Base-by-base conservation (phyloP, 2,888 invertebrate genomes). In the Volucella inflata region DNA sequence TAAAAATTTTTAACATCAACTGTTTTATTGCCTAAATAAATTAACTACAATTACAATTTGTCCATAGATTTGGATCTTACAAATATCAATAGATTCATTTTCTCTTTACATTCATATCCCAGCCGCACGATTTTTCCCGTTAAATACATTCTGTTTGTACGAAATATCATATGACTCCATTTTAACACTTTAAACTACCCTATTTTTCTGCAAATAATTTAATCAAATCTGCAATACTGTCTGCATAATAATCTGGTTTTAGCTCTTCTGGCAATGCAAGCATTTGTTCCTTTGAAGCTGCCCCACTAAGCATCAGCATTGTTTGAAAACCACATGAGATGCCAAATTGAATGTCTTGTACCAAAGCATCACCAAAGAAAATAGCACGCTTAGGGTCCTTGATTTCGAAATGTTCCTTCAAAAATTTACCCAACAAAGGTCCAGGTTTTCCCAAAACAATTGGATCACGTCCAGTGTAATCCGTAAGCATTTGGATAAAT, bases 321-420 rank as follows among this genome's bases (percentile, higher is more conserved):
- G 97, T 96, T 89, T 94, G 94, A 90, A 96, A 94, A 0, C 96
- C 96, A 87, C 94, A 94, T 9, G 93, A 93, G 83, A 93, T 94
- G 0, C 96, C 97, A 88, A 97, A 94, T 2, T 94, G 93, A 57
- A 97, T 94, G 91, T 97, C 97, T 89, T 97, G 96, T 78, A 95
- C 94, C 57, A 96, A 93, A 95, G 95, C 94, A 90, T 97, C 97
- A 50, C 97, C 97, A 88, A 97, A 95, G 93, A 97, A 97, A 9
- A 98, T 91, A 0, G 96, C 95, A 87, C 95, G 93, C 53, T 93
- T 92, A 0, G 96, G 94, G 87, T 95, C 93, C 0, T 91, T 91
- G 40, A 96, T 89, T 3, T 90, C 77, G 75, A 88, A 93, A 70
- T 88, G 87, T 8, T 91, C 88, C 6, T 90, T 87, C 0, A 93